Conservation (phyloP, 2,888 invertebrate species). For the Barypeithes pellucidus region DNA sequence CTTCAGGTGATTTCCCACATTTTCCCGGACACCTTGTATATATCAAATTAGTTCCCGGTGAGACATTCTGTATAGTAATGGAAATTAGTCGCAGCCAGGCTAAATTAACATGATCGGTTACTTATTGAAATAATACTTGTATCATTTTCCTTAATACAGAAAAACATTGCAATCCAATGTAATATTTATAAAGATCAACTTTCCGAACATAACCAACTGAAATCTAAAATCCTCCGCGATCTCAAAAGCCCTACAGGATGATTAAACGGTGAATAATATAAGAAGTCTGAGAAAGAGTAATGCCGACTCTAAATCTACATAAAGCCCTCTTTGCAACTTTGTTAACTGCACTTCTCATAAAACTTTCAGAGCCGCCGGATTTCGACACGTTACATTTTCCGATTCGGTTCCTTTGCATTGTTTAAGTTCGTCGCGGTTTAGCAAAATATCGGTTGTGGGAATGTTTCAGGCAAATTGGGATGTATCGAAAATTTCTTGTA, state of each 20-base stretch:
- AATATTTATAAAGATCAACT: constrained; percentile 5
- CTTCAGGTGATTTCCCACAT: too few species aligned
- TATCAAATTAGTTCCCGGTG: too few species aligned
- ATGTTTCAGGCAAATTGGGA: background rate
- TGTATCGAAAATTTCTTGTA: too few species aligned
- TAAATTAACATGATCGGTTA: too few species aligned
- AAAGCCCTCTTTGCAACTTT: constrained; percentile 49
- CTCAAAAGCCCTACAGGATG: constrained; percentile 35
- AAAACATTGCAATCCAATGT: background rate
- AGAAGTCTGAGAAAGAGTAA: constrained; percentile 40
- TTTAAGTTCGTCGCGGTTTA: constrained; percentile 30
- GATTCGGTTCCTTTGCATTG: constrained; percentile 36
- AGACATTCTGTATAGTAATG: too few species aligned
- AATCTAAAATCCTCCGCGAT: constrained; percentile 34
- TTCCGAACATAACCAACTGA: constrained; percentile 22
- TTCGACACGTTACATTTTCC: constrained; percentile 51
- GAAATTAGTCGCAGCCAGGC: too few species aligned
- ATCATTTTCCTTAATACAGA: background rate
- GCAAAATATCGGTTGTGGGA: constrained; percentile 14
- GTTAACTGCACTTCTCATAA: constrained; percentile 52
- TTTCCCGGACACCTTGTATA: too few species aligned
- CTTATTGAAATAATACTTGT: too few species aligned
- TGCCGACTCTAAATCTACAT: constrained; percentile 45
- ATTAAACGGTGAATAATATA: constrained; percentile 49
- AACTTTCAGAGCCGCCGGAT: constrained; percentile 48